These are phyloP conservation scores for Dallia pectoralis DNA, from an alignment of 2,797 vertebrate species.

Conservation along the genomic window DNA sequence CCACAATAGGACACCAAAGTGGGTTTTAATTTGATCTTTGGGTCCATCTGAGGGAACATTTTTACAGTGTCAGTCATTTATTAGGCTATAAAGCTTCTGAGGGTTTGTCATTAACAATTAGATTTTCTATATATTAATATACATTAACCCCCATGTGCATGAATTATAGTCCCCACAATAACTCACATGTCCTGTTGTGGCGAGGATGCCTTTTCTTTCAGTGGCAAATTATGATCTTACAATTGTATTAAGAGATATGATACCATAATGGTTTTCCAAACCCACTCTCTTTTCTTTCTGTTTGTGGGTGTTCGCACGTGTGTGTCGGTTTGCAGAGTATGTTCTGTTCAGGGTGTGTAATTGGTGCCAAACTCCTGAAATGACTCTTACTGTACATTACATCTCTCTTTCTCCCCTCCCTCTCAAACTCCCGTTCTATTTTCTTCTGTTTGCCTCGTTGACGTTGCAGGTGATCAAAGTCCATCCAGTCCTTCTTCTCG, in stretches of 20 bases:
- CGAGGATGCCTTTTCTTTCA: no score
- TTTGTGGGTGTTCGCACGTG: conserved; percentile 14
- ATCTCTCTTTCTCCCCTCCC: conserved; percentile 23
- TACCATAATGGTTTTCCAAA: not conserved
- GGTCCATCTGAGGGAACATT: no score
- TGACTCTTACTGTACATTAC: conserved; percentile 13
- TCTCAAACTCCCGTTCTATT: conserved; percentile 14
- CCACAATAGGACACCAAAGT: not conserved
- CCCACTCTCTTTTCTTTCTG: not conserved
- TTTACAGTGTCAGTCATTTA: no score
- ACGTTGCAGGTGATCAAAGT: conserved; percentile 80
- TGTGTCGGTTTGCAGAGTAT: not conserved
- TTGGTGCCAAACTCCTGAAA: conserved; percentile 14
- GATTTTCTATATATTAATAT: no score
- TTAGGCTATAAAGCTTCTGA: no score
- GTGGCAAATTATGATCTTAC: no score
- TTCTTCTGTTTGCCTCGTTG: conserved; percentile 40
- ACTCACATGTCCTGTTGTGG: no score
- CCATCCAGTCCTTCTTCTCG: conserved; percentile 77
- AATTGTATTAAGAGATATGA: not conserved
- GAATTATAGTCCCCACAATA: no score
- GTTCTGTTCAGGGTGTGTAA: conserved; percentile 3
- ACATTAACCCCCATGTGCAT: no score
- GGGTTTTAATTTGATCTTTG: no score
- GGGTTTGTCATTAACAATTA: no score